phyloP scores from a whole-genome alignment of 2,113 vertebrate species.

The Miniopterus natalensis region DNA sequence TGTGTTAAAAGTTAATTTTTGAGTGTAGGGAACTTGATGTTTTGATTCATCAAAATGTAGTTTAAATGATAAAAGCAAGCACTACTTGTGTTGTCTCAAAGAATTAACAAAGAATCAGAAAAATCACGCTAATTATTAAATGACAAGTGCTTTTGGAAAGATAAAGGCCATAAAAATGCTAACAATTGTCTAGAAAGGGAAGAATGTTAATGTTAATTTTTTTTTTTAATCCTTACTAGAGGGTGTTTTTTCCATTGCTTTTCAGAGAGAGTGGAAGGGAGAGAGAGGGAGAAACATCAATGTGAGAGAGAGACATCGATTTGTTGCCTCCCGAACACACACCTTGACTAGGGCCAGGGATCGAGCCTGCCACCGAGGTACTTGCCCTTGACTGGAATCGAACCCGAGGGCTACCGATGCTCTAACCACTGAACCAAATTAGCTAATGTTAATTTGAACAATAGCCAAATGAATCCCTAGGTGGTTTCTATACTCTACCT shows the following conservation, averaged over 20 bases:
- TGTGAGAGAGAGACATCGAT: no score
- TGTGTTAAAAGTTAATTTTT: slow-evolving; percentile 42
- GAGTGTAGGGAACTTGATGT: slow-evolving; percentile 14
- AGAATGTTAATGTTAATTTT: not conserved
- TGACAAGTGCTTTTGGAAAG: slow-evolving; percentile 47
- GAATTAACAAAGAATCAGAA: slow-evolving; percentile 56
- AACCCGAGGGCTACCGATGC: no score
- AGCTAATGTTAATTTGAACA: not conserved
- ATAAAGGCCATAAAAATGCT: slow-evolving; percentile 39
- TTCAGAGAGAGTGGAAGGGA: no score
- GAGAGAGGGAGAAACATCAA: no score
- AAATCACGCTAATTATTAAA: slow-evolving; percentile 52
- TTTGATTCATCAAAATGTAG: slow-evolving; percentile 45
- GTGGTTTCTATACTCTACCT: slow-evolving; percentile 44
- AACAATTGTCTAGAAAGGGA: slow-evolving; percentile 43
- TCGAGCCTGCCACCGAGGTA: no score
- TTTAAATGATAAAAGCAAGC: slow-evolving; percentile 61
- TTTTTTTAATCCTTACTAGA: no score
- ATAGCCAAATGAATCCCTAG: slow-evolving; percentile 18
- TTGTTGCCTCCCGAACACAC: no score
- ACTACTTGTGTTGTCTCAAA: slow-evolving; percentile 14
- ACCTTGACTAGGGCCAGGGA: no score
- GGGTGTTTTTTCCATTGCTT: no score
- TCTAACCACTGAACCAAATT: no score
- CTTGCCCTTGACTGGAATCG: no score